Evolutionary conservation across 1,140 invertebrate genomes (phyloP).

Genomic region (Caerostris extrusa): DNA sequence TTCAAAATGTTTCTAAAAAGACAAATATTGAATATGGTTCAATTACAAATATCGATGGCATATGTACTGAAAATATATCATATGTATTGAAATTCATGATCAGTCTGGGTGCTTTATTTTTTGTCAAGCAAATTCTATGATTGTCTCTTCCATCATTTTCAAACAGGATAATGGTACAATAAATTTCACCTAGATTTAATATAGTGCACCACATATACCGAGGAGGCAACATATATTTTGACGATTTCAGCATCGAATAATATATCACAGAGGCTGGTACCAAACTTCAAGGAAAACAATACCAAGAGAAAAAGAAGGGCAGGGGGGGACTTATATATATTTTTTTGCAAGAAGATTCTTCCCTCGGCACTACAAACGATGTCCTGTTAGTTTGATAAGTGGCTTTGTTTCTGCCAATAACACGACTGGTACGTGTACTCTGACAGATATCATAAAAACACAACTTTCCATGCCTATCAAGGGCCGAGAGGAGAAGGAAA

Average conservation of each 20-base stretch:
- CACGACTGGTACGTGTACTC: conserved; percentile 16
- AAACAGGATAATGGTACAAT: neutral
- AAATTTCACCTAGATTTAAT: conserved; percentile 58
- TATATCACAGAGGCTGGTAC: neutral
- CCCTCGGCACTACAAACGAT: conserved; percentile 28
- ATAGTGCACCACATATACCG: neutral
- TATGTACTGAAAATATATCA: too few species aligned
- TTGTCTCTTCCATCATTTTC: neutral
- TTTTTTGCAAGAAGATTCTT: conserved; percentile 1
- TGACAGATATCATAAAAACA: conserved; percentile 69
- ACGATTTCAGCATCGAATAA: conserved; percentile 38
- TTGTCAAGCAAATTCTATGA: neutral
- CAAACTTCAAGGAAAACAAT: neutral
- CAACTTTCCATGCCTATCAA: conserved; percentile 37
- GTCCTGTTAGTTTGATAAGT: conserved; percentile 56
- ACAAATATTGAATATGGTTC: too few species aligned
- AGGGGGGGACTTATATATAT: neutral
- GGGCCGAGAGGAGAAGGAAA: neutral
- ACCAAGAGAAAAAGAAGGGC: neutral
- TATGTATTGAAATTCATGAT: too few species aligned
- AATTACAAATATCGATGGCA: too few species aligned
- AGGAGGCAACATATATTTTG: neutral
- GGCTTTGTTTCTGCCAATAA: conserved; percentile 62
- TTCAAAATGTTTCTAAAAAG: too few species aligned
- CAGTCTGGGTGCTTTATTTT: too few species aligned